Base-by-base conservation (phyloP, 2,113 vertebrate genomes). In the Ctenomys sociabilis region DNA sequence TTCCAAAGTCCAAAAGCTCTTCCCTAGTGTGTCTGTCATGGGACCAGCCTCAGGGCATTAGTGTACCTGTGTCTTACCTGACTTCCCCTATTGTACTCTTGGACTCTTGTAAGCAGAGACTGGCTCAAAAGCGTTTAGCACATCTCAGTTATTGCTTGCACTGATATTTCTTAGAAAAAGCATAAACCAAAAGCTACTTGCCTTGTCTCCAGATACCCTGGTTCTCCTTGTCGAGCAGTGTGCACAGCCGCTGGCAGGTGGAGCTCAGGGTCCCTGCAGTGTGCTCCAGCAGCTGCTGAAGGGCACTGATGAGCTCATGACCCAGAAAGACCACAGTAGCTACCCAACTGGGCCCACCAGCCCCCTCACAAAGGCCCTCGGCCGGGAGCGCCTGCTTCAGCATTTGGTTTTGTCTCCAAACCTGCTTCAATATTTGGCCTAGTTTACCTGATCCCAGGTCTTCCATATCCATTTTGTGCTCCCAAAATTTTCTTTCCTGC, bases 251-350 rank as follows among this genome's bases (percentile, higher is more conserved):
- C 9, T 95, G 90, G 78, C 94, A 97, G 28, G 95, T 96, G 22
- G 96, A 96, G 68, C 24, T 75, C 80, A 98, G 78, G 45, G 54
- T 97, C 85, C 97, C 97, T 2, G 70, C 82, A 8, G 93, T 10
- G 1, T 97, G 94, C 70, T 98, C 97, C 94, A 99, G 70, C 57
- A 98, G 96, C 8, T 96, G 96, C 1, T 81, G 90, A 45, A 99
- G 93, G 70, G 96, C 96, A 86, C 84, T 80, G 68, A 92, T 97
- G 88, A 98, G 95, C 5, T 97, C 96, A 66, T 98, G 96, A 40
- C 97, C 95, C 92, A 97, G 81, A 78, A 94, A 95, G 80, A 78
- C 96, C 91, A 98, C 73, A 10, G 90, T 95, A 66, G 96, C 72
- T 32, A 93, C 28, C 52, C 93, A 93, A 1, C 97, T 85, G n/a